Conservation (phyloP, 2,797 vertebrate species). For the Rhabdophis nuchalis region DNA sequence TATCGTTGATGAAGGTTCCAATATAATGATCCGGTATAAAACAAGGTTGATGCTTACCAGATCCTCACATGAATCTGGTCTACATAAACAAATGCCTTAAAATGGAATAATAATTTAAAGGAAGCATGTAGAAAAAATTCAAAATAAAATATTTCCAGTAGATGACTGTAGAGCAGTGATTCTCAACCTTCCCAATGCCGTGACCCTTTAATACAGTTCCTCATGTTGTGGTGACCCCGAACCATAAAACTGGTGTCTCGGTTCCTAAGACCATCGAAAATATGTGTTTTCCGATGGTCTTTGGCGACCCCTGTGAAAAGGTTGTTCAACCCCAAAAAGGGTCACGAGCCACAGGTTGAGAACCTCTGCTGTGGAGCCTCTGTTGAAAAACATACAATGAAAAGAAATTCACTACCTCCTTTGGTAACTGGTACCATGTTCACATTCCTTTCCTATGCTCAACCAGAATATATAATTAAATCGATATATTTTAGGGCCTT, state of each 20-base stretch:
- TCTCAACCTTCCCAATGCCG: too few species aligned
- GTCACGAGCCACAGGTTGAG: too few species aligned
- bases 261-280: too few species aligned
- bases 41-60: not conserved
- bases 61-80: not conserved
- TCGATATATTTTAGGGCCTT: not conserved
- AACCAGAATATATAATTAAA: not conserved
- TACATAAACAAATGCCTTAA: not conserved
- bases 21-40: not conserved
- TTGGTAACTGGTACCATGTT: not conserved
- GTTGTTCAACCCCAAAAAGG: too few species aligned
- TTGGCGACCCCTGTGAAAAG: too few species aligned
- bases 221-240: too few species aligned
- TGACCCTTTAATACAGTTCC: too few species aligned
- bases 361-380: not conserved
- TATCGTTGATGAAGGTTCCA: not conserved
- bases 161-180: not conserved
- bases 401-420: not conserved
- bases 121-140: not conserved
- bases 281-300: too few species aligned
- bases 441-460: not conserved
- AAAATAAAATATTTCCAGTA: not conserved
- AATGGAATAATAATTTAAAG: not conserved
- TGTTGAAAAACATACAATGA: not conserved
- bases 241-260: too few species aligned